Evolutionary conservation across 2,113 vertebrate species (phyloP), one percentile per base, ranked within the genome.

Genomic region (Isurus oxyrinchus): DNA sequence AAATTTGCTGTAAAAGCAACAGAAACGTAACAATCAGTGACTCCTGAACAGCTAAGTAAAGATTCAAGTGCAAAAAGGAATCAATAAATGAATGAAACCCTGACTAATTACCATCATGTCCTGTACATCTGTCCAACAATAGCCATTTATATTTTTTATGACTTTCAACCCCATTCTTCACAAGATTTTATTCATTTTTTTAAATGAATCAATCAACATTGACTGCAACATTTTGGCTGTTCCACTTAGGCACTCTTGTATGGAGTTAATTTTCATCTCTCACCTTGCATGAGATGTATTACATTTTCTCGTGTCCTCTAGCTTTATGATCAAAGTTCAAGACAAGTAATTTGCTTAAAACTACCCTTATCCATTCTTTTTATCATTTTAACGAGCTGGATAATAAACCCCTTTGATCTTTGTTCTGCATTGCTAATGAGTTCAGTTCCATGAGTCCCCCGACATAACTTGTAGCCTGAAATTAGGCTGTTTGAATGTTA

Each of bases 381-480:
- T 7, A 94, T 63, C 59, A 44, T 49, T 66, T 94, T 94, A 94
- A 94, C 21, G 90, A 94, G 90, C 59, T 63, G 90, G 90, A 40
- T 63, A 93, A 93, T 93, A 93, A 93, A 93, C 90, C 35, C n/a
- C 35, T 93, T 93, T 93, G 90, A 94, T 94, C 59, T 40, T 94
- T 59, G 63, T 40, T 63, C 59, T 23, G 90, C 59, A 63, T 63
- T 63, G 2, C 59, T 63, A 94, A 94, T 40, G 35, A 94, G 59
- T 94, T 94, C 59, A 94, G 59, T 61, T 63, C 90, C 59, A 94
- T 40, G 59, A 94, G 57, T 94, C 90, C 59, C 90, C 31, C 16
- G 59, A 44, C 59, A 94, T 94, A 84, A 23, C 81, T 44, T 84
- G 81, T 84, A 66, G 88, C n/a, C 59, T 94, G 90, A 94, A 94